phyloP scores from a whole-genome alignment of 2,113 vertebrate genomes.

The Butorides virescens region DNA sequence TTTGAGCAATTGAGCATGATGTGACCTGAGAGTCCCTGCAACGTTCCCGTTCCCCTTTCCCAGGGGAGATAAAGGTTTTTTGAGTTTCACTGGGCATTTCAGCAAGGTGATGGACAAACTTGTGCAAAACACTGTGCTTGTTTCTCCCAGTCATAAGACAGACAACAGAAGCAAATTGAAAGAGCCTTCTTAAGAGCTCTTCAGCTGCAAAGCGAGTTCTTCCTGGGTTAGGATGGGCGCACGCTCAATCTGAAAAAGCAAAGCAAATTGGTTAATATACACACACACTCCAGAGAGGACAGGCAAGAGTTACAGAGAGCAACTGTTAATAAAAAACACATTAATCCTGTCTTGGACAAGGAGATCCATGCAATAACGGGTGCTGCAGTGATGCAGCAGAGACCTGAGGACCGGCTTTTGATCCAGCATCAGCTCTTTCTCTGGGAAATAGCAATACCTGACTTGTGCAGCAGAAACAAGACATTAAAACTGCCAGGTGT shows the following conservation, averaged over 20 bases:
- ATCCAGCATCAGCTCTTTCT: background rate
- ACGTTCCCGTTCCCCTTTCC: conserved; percentile 21
- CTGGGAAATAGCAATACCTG: background rate
- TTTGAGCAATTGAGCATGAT: conserved; percentile 83
- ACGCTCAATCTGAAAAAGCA: conserved; percentile 96
- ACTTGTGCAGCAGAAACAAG: background rate
- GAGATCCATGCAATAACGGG: conserved; percentile 46
- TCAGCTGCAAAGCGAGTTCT: conserved; percentile 80
- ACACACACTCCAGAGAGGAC: conserved; percentile 72
- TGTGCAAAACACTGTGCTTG: conserved; percentile 60
- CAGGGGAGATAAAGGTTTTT: background rate
- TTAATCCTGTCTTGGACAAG: conserved; percentile 15
- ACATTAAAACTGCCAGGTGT: background rate
- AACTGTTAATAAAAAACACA: conserved; percentile 71
- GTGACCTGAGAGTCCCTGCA: conserved; percentile 72
- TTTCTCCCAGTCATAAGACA: conserved; percentile 67
- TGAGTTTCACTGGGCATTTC: conserved; percentile 23
- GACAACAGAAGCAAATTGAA: conserved; percentile 72
- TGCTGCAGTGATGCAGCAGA: background rate
- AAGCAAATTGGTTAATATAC: conserved; percentile 96
- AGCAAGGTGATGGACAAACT: conserved; percentile 72
- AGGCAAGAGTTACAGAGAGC: conserved; percentile 71
- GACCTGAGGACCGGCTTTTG: background rate
- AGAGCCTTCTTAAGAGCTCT: conserved; percentile 79
- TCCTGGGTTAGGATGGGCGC: conserved; percentile 82